These are phyloP conservation scores for Oithona nana DNA, from an alignment of 2,888 invertebrate genomes.

Conservation along the genomic window DNA sequence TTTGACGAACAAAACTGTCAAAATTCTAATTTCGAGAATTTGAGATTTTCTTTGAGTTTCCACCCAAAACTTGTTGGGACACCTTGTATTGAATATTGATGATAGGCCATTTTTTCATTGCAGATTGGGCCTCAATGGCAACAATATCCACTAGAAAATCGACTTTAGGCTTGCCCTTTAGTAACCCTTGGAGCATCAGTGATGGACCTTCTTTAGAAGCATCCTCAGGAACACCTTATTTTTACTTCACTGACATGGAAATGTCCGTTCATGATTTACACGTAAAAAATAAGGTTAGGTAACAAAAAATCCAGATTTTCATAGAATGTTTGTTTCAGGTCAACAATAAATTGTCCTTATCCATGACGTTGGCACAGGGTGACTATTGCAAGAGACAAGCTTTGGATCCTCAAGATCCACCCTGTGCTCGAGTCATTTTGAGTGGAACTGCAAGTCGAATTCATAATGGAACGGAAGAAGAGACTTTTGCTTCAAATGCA, in stretches of 20 bases:
- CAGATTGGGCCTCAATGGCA: slow-evolving; percentile 52
- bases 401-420: slow-evolving; percentile 53
- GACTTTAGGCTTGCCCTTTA: slow-evolving; percentile 44
- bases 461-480: slow-evolving; percentile 20
- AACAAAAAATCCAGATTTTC: not conserved
- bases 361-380: slow-evolving; percentile 47
- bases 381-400: slow-evolving; percentile 40
- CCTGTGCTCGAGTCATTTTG: slow-evolving; percentile 50
- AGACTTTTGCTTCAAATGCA: slow-evolving; percentile 25
- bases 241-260: slow-evolving; percentile 51
- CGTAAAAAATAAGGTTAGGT: slow-evolving; percentile 29
- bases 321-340: slow-evolving; percentile 28
- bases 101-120: slow-evolving; percentile 19
- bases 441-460: slow-evolving; percentile 46
- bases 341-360: slow-evolving; percentile 33
- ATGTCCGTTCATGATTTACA: slow-evolving; percentile 44
- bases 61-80: no score
- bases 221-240: slow-evolving; percentile 50
- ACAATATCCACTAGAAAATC: slow-evolving; percentile 43
- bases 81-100: no score
- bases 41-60: no score
- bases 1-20: no score
- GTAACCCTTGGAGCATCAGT: slow-evolving; percentile 45
- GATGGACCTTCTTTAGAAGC: slow-evolving; percentile 43
- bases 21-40: no score